Evolutionary conservation across 2,797 vertebrate species (phyloP).

Genomic region (Falco concolor): DNA sequence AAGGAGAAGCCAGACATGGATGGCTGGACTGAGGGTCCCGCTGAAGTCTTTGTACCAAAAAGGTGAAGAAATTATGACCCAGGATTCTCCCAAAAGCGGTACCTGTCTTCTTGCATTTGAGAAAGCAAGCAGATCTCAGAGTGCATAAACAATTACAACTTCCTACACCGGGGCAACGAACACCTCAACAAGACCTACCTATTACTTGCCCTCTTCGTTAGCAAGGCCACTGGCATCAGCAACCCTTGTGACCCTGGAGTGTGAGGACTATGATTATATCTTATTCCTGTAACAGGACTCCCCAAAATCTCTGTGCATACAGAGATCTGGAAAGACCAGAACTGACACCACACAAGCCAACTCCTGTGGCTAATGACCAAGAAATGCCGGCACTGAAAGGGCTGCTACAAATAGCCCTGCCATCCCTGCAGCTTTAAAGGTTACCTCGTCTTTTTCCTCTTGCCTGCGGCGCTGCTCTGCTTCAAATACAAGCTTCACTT

Average conservation of each 20-base stretch:
- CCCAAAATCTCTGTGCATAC: not conserved
- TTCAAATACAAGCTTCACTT: conserved; percentile 90
- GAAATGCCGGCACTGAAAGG: not conserved
- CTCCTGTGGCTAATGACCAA: not conserved
- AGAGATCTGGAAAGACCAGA: not conserved
- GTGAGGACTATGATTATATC: not conserved
- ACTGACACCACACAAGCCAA: not conserved
- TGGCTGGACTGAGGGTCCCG: not conserved
- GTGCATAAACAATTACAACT: not conserved
- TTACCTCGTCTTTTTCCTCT: conserved; percentile 93
- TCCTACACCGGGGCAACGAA: not conserved
- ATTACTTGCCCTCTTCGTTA: not conserved
- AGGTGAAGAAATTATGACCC: not conserved
- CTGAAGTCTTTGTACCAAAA: not conserved
- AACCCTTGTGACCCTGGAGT: not conserved
- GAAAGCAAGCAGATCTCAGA: not conserved
- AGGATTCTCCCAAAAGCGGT: not conserved
- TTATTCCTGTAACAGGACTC: conserved; percentile 8
- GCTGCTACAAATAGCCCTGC: not conserved
- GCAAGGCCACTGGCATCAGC: not conserved
- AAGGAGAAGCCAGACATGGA: not conserved
- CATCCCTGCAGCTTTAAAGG: not conserved
- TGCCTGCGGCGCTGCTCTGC: conserved; percentile 86
- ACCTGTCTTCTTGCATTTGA: not conserved
- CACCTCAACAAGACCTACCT: not conserved